Conservation (phyloP, 1,140 invertebrate species). For the Sminthurides bifidus region DNA sequence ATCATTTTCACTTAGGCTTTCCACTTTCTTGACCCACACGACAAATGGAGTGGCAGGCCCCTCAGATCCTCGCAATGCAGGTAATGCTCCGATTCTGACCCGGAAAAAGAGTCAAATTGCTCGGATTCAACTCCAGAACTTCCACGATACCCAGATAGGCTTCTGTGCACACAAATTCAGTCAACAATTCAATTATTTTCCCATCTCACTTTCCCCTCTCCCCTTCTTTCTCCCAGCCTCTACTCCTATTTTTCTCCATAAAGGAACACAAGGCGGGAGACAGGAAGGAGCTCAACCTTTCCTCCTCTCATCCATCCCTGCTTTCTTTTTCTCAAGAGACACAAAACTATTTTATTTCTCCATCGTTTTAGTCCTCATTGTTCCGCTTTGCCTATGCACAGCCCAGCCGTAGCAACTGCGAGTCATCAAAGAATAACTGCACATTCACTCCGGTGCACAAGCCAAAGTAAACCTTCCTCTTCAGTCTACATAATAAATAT, state of each 20-base stretch:
- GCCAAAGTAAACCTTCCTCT: background rate
- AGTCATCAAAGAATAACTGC: too few species aligned
- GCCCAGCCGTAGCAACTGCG: too few species aligned
- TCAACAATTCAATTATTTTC: conserved; percentile 18
- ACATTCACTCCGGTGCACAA: background rate
- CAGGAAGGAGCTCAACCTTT: too few species aligned
- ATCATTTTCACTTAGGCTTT: background rate
- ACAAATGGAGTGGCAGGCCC: conserved; percentile 7
- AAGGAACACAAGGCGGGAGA: too few species aligned
- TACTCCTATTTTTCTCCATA: background rate
- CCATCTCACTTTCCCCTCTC: background rate
- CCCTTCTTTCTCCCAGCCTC: background rate
- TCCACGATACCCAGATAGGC: conserved; percentile 15
- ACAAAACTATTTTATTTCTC: background rate
- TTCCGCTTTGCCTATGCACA: too few species aligned
- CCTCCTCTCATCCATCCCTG: background rate
- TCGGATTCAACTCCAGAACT: conserved; percentile 24
- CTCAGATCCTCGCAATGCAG: conserved; percentile 23
- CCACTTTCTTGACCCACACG: conserved; percentile 25
- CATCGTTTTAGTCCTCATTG: too few species aligned
- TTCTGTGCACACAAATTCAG: conserved; percentile 8
- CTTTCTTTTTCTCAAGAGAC: background rate
- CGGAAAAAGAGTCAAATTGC: conserved; percentile 21
- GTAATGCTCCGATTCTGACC: conserved; percentile 22
- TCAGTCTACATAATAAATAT: too few species aligned